Evolutionary conservation across 2,113 vertebrate genomes (phyloP).

Genomic region (Isichthys henryi): DNA sequence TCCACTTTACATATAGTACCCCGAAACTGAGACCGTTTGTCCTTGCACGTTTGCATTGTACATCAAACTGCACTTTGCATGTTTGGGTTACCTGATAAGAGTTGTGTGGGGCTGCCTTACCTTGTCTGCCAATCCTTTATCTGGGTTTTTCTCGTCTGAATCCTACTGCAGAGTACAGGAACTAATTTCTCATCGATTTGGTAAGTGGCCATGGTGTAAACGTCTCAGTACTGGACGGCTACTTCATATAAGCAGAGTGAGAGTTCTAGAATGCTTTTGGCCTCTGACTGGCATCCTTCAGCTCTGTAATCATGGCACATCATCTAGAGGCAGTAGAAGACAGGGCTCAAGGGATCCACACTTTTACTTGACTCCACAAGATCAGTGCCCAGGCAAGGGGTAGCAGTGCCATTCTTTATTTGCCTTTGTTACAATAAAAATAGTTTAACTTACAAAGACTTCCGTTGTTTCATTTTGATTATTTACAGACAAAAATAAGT

Average conservation of each 20-base stretch:
- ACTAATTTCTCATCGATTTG: not conserved
- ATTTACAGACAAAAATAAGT: constrained; percentile 58
- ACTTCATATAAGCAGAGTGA: not conserved
- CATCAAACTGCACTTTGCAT: not conserved
- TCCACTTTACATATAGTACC: not conserved
- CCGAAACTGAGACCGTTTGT: not conserved
- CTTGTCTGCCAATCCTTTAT: not conserved
- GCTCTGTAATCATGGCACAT: not conserved
- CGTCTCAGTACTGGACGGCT: not conserved
- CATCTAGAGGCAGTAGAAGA: not conserved
- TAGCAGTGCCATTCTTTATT: constrained; percentile 46
- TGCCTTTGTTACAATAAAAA: constrained; percentile 66
- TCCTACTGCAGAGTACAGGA: not conserved
- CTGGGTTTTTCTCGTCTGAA: not conserved
- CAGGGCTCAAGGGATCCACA: not conserved
- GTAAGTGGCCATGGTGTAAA: not conserved
- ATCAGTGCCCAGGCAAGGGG: constrained; percentile 27
- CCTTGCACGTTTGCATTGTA: too few species aligned
- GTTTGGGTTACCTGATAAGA: not conserved
- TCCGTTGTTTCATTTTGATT: constrained; percentile 53
- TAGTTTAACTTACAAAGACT: constrained; percentile 67
- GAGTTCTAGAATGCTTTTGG: not conserved
- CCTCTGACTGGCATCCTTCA: not conserved
- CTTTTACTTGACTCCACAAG: not conserved
- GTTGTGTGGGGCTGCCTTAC: not conserved